Evolutionary conservation across 2,888 invertebrate species (phyloP).

Genomic region (Asteroscopus sphinx): DNA sequence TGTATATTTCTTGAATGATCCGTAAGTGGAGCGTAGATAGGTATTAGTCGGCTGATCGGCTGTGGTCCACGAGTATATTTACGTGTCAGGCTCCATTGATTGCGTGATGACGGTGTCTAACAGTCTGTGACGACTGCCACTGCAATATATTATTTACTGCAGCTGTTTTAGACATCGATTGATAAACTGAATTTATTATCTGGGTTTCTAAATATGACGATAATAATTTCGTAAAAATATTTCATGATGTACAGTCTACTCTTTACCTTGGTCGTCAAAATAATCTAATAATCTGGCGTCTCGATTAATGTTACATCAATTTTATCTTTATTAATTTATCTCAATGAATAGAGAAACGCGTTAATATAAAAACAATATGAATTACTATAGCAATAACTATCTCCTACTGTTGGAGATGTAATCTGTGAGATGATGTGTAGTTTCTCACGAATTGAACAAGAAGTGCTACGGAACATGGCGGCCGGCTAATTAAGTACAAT

Average conservation of each 20-base stretch:
- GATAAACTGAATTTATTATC: constrained; percentile 48
- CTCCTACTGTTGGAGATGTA: constrained; percentile 64
- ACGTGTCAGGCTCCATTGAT: constrained; percentile 76
- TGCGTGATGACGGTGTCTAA: constrained; percentile 67
- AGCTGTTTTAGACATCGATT: constrained; percentile 50
- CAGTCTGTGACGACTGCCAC: constrained; percentile 68
- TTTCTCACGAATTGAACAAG: constrained; percentile 59
- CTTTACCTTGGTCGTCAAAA: constrained; percentile 9
- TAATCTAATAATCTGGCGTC: constrained; percentile 39
- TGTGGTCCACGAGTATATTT: constrained; percentile 66
- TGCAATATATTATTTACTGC: constrained; percentile 61
- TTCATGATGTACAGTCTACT: constrained; percentile 6
- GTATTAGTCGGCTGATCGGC: constrained; percentile 72
- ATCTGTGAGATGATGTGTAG: constrained; percentile 58
- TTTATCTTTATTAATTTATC: constrained; percentile 60
- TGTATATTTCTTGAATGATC: constrained; percentile 78
- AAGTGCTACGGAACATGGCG: constrained; percentile 34
- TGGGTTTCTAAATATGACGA: constrained; percentile 29
- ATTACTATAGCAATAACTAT: constrained; percentile 56
- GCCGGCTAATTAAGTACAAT: constrained; percentile 73
- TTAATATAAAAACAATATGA: constrained; percentile 61
- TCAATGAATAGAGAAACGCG: constrained; percentile 57
- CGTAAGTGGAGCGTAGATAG: constrained; percentile 77
- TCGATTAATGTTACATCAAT: constrained; percentile 44
- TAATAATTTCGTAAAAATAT: constrained; percentile 15